A percentile compares a stretch with the other conserved stretches of the same genome.
Evolutionary conservation across 2,113 vertebrate species (phyloP).

Genomic region (Suricata suricatta): DNA sequence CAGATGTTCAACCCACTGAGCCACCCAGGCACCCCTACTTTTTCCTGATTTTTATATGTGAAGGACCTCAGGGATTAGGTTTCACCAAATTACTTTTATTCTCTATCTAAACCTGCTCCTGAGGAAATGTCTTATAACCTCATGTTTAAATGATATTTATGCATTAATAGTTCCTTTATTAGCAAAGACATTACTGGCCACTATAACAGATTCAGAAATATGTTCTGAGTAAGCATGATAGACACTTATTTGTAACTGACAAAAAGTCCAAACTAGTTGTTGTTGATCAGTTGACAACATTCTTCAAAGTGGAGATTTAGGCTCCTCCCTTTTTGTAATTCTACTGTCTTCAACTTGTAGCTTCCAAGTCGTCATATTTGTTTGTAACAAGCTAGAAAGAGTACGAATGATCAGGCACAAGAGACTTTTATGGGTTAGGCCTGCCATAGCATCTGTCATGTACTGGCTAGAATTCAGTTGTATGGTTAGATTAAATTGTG

Average conservation of each 20-base stretch:
- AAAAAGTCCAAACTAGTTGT: not conserved
- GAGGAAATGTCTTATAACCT: not conserved
- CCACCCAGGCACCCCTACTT: not conserved
- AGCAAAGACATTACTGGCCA: not conserved
- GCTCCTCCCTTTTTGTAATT: not conserved
- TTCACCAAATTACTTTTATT: not conserved
- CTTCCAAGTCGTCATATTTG: not conserved
- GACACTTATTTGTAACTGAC: not conserved
- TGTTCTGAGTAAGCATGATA: not conserved
- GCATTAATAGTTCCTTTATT: not conserved
- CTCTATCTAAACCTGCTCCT: not conserved
- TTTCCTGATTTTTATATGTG: not conserved
- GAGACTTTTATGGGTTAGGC: not conserved
- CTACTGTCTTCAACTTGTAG: not conserved
- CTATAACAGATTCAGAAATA: not conserved
- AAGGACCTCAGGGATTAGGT: not conserved
- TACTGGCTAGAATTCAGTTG: not conserved
- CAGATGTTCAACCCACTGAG: no score
- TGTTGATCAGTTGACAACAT: not conserved
- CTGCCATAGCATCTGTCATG: not conserved
- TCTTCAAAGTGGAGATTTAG: not conserved
- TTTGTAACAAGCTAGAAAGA: not conserved
- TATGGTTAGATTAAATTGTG: not conserved
- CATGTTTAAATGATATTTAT: not conserved
- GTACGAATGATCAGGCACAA: not conserved